A percentile compares a stretch with the other conserved stretches of the same genome.
Evolutionary conservation across 92 coral and sea anemone genomes (phyloP).

Genomic region (Blastomussa wellsi): DNA sequence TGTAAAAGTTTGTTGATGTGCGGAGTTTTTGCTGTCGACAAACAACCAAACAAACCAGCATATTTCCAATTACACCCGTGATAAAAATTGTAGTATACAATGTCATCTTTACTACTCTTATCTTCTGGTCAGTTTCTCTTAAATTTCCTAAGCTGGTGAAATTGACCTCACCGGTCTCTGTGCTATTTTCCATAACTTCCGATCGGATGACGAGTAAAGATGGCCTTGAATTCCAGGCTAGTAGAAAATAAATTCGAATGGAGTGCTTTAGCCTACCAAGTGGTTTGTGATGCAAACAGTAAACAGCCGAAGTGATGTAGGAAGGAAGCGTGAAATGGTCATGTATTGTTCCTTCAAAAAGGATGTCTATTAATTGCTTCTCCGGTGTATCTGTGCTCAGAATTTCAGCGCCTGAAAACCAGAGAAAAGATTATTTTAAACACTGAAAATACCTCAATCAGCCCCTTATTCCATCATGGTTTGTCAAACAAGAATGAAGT

Average conservation of each 20-base stretch:
- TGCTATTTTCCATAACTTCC: conserved; percentile 18
- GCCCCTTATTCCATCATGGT: neutral
- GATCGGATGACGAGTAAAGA: neutral
- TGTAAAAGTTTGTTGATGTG: conserved; percentile 85
- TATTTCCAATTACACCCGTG: conserved; percentile 70
- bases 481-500: neutral
- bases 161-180: conserved; percentile 12
- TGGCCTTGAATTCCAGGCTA: neutral
- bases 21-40: conserved; percentile 77
- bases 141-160: neutral
- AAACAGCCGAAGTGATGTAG: neutral
- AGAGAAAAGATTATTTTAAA: neutral
- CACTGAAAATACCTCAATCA: conserved; percentile 2
- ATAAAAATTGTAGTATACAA: conserved; percentile 57
- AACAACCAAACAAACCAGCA: conserved; percentile 78
- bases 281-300: neutral
- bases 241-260: neutral
- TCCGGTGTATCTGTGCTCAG: neutral
- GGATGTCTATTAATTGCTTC: conserved; percentile 8
- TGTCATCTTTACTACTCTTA: conserved; percentile 60
- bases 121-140: conserved; percentile 8
- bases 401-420: neutral
- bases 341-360: neutral
- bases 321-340: neutral
- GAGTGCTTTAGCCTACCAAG: neutral